Evolutionary conservation across 1,140 invertebrate genomes (phyloP), one percentile per base, ranked within the genome.

Genomic region (Drosophila truncata): DNA sequence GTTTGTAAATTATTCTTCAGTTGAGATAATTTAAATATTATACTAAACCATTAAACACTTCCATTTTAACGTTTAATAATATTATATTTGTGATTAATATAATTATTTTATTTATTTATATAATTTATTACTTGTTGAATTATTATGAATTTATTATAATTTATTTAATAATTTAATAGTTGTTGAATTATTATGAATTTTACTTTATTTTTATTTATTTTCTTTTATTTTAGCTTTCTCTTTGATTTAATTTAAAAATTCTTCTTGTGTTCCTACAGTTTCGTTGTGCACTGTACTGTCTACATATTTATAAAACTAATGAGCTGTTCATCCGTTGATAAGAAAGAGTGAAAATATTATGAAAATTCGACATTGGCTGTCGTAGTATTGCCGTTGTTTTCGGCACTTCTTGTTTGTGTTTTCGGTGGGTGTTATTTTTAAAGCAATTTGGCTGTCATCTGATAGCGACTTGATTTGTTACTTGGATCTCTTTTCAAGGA

Each of bases 371-470:
- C 33, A 23, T 37, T 0, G 57, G 7, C 20, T 18, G 13, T 18
- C 5, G 47, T 18, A 7, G 47, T 18, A 7, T 47, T 16, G 47
- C 10, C 3, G 9, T 57, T 57, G 33, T 63, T 58, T 63, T 62
- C n/a, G 10, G 10, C 25, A 13, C 61, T 27, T 52, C 6, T 2
- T 33, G 29, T 52, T 3, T 23, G 2, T 58, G 23, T 57, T 16
- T 47, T 27, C 16, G 27, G 25, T 2, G 27, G 37, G 13, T 65
- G 27, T 52, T 50, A 20, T 52, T 69, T 66, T 66, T 16, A 42
- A 69, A 42, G 46, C 81, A 83, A 83, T 83, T 83, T 83, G 65
- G 58, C 64, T 76, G 64, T 58, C 70, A 80, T 79, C 76, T 80
- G 81, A 83, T 84, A 74, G 41, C 71, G 29, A 63, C 65, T 75